These are phyloP conservation scores for Thunnus albacares DNA, from an alignment of 2,797 vertebrate species.

Conservation along the genomic window DNA sequence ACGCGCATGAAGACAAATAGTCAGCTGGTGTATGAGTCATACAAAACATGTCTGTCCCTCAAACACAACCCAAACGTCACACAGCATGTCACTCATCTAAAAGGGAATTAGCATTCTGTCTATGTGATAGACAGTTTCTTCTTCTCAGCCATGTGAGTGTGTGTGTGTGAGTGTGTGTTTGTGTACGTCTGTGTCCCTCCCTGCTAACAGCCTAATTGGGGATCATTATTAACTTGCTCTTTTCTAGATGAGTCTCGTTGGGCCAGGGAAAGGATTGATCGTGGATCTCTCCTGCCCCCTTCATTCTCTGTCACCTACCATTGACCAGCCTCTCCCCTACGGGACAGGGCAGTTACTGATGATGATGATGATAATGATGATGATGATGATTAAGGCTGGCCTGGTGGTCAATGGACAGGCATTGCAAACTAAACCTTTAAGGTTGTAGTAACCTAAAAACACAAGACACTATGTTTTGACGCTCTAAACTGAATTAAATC, in stretches of 20 bases:
- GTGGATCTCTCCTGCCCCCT: slow-evolving; percentile 56
- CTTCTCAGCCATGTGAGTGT: slow-evolving; percentile 13
- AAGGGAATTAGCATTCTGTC: slow-evolving; percentile 60
- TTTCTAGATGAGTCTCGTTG: slow-evolving; percentile 74
- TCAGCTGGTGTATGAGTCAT: slow-evolving; percentile 91
- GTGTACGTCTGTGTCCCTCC: slow-evolving; percentile 35
- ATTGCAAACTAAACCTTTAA: slow-evolving; percentile 41
- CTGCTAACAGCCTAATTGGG: slow-evolving; percentile 68
- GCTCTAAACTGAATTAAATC: slow-evolving; percentile 21
- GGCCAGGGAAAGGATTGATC: slow-evolving; percentile 76
- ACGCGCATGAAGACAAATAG: slow-evolving; percentile 77
- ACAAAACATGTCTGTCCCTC: slow-evolving; percentile 88
- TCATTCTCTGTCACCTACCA: slow-evolving; percentile 71
- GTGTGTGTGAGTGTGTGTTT: slow-evolving; percentile 18
- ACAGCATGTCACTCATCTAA: slow-evolving; percentile 71
- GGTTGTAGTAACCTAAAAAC: slow-evolving; percentile 12
- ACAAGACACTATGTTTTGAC: slow-evolving; percentile 13
- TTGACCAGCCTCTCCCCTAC: slow-evolving; percentile 68
- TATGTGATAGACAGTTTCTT: slow-evolving; percentile 49
- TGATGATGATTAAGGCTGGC: slow-evolving; percentile 63
- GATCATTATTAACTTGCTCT: slow-evolving; percentile 78
- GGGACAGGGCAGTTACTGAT: slow-evolving; percentile 68
- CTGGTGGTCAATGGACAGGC: slow-evolving; percentile 61
- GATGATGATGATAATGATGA: slow-evolving; percentile 75
- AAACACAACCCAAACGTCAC: slow-evolving; percentile 86